phyloP scores from a whole-genome alignment of 1,140 invertebrate species.

The Penaeus japonicus region DNA sequence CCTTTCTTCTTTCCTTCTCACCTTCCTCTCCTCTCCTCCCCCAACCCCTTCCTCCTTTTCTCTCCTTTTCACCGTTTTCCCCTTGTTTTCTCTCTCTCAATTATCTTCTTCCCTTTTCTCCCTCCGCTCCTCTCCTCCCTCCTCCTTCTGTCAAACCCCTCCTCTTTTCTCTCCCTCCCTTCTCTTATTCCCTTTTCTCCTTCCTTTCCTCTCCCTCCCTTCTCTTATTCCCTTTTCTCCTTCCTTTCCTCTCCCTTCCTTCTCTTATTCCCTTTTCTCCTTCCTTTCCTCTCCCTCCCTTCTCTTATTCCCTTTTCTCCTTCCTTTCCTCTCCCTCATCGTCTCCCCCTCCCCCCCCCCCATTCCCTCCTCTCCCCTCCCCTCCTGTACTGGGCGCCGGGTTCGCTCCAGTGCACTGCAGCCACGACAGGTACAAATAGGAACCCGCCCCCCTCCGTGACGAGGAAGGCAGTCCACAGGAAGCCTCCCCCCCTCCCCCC shows the following conservation, averaged over 20 bases:
- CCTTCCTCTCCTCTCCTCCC: not conserved
- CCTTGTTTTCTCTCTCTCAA: not conserved
- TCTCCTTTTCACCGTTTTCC: not conserved
- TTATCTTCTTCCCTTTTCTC: not conserved
- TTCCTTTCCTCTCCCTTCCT: not conserved
- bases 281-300: not conserved
- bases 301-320: too few relatives aligned
- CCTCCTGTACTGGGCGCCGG: not conserved
- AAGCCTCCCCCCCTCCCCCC: not conserved
- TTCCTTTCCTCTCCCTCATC: not conserved
- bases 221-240: not conserved
- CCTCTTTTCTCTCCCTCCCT: not conserved
- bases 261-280: not conserved
- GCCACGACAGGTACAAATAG: constrained; percentile 52
- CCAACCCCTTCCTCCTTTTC: too few relatives aligned
- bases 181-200: not conserved
- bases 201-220: not conserved
- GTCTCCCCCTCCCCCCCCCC: not conserved
- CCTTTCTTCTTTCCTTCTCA: not conserved
- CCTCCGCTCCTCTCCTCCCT: not conserved
- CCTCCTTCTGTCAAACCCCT: not conserved
- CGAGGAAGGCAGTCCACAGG: constrained; percentile 38
- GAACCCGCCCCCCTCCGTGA: constrained; percentile 49
- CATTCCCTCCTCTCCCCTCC: not conserved
- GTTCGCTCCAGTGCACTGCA: constrained; percentile 35